A percentile compares a stretch with the other conserved stretches of the same genome.
phyloP scores from a whole-genome alignment of 1,140 invertebrate genomes.

The Trachymyrmex cornetzi region DNA sequence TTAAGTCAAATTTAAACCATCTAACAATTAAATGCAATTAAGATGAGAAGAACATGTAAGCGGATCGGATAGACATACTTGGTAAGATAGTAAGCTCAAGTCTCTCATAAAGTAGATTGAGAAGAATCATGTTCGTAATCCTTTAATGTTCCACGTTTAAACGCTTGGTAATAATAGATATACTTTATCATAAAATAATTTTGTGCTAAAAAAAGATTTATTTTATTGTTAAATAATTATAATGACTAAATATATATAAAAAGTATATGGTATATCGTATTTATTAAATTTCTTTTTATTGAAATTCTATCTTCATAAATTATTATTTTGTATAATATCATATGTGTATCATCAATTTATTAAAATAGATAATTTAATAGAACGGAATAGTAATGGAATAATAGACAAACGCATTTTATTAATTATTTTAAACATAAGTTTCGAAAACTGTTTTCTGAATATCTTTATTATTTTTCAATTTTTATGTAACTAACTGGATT shows the following conservation, averaged over 20 bases:
- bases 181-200: background rate
- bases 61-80: slow-evolving; percentile 33
- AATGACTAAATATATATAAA: background rate
- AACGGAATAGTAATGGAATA: background rate
- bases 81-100: slow-evolving; percentile 15
- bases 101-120: slow-evolving; percentile 34
- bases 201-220: background rate
- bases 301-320: background rate
- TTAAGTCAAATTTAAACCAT: background rate
- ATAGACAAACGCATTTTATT: background rate
- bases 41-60: slow-evolving; percentile 15
- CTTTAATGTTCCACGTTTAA: slow-evolving; percentile 13
- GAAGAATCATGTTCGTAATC: slow-evolving; percentile 36
- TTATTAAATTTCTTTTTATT: too few relatives aligned
- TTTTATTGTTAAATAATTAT: background rate
- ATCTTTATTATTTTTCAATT: background rate
- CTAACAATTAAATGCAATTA: slow-evolving; percentile 49
- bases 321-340: background rate
- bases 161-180: background rate
- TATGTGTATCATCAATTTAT: background rate
- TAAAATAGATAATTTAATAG: background rate
- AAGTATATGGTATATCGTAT: background rate
- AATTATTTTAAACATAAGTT: background rate
- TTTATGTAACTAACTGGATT: background rate
- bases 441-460: background rate